Evolutionary conservation across 1,140 invertebrate genomes (phyloP).

Genomic region (Leptonema lineaticorne): DNA sequence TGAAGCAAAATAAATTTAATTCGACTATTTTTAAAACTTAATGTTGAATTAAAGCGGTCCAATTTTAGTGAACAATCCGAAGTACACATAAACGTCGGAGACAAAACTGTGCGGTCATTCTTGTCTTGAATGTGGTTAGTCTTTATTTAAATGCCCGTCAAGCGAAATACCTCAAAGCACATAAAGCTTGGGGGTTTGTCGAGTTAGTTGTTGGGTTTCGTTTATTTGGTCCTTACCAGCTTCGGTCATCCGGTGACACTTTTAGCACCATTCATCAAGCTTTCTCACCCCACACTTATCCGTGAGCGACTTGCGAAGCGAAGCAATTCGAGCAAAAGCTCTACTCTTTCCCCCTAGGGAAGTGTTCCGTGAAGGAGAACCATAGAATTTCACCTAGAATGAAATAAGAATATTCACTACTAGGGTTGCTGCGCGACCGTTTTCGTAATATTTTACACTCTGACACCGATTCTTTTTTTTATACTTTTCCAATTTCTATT

Average conservation of each 20-base stretch:
- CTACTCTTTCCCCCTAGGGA: no score
- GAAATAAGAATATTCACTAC: no score
- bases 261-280: constrained; percentile 12
- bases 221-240: constrained; percentile 1
- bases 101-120: neutral
- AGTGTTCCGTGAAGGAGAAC: no score
- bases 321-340: neutral
- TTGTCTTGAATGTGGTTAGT: neutral
- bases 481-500: no score
- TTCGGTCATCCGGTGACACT: constrained; percentile 11
- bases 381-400: no score
- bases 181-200: neutral
- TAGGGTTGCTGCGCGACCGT: no score
- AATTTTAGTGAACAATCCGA: constrained; percentile 6
- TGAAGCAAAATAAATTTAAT: no score
- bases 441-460: no score
- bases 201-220: neutral
- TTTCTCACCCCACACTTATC: no score
- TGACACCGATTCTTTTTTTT: no score
- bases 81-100: neutral
- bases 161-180: constrained; percentile 2
- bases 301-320: neutral
- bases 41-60: no score
- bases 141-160: constrained; percentile 11
- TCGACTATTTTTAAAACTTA: no score